Evolutionary conservation across 2,888 invertebrate species (phyloP).

Genomic region (Epistrophella euchroma): DNA sequence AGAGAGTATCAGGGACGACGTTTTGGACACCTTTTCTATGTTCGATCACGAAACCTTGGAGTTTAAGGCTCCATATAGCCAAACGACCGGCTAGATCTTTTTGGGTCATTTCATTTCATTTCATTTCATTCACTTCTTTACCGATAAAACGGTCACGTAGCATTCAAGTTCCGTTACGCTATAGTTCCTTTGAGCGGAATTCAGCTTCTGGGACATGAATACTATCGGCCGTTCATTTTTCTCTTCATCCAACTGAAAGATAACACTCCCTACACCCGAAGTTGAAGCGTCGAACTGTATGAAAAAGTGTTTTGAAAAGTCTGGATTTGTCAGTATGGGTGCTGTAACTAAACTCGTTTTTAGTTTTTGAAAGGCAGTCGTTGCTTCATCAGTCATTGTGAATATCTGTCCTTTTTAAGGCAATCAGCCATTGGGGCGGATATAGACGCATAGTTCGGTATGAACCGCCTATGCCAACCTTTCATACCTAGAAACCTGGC

Average conservation of each 20-base stretch:
- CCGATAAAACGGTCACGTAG: not conserved
- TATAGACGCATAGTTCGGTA: not conserved
- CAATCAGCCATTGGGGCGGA: not conserved
- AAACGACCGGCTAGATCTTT: not conserved
- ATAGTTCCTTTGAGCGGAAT: constrained; percentile 39
- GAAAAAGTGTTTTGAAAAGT: not conserved
- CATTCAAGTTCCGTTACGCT: constrained; percentile 39
- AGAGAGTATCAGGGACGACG: constrained; percentile 1
- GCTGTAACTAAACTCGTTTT: not conserved
- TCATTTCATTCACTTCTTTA: not conserved
- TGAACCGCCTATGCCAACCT: not conserved
- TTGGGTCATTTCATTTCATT: not conserved
- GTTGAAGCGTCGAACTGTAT: constrained; percentile 10
- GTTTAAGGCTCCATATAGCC: not conserved
- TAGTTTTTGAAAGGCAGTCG: not conserved
- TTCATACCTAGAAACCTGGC: not conserved
- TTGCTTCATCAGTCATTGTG: not conserved
- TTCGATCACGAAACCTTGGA: constrained; percentile 3
- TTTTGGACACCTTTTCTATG: constrained; percentile 2
- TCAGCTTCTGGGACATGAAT: constrained; percentile 40
- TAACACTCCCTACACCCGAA: not conserved
- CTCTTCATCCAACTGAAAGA: constrained; percentile 25
- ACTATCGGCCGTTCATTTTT: constrained; percentile 48
- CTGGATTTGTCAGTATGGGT: not conserved
- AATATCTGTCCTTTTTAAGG: not conserved